Conservation (phyloP, 2,888 invertebrate species). For the Oligia latruncula region DNA sequence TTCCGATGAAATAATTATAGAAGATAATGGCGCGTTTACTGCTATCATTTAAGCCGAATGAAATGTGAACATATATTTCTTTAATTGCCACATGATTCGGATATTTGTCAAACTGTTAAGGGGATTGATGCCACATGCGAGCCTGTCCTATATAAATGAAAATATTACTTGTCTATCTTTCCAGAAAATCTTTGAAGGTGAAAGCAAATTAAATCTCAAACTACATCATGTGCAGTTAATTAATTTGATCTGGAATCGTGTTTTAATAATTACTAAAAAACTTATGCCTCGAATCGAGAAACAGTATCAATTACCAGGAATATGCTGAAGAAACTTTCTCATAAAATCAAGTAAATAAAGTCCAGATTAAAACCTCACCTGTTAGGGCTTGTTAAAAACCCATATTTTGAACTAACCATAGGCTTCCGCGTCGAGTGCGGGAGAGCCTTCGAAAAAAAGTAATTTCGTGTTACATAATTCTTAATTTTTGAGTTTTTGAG, state of each 20-base stretch:
- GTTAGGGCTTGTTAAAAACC: conserved; percentile 79
- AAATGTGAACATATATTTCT: conserved; percentile 47
- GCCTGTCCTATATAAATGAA: neutral
- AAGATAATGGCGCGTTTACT: conserved; percentile 48
- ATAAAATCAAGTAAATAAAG: conserved; percentile 62
- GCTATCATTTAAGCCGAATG: conserved; percentile 44
- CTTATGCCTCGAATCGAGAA: conserved; percentile 32
- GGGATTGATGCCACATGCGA: neutral
- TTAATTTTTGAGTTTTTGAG: conserved; percentile 63
- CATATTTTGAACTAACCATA: conserved; percentile 81
- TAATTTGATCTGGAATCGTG: conserved; percentile 20
- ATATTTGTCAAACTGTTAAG: conserved; percentile 47
- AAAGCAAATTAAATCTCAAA: conserved; percentile 8
- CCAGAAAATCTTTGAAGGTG: neutral
- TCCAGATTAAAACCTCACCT: conserved; percentile 67
- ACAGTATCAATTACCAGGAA: conserved; percentile 62
- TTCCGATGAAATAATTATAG: conserved; percentile 59
- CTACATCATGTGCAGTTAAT: conserved; percentile 15
- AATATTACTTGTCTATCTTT: neutral
- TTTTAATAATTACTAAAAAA: conserved; percentile 43
- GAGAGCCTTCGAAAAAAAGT: conserved; percentile 65
- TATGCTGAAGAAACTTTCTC: conserved; percentile 62
- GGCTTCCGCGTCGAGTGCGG: conserved; percentile 73
- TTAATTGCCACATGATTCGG: conserved; percentile 43
- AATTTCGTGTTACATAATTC: conserved; percentile 67